A percentile compares a stretch with the other conserved stretches of the same genome.
Conservation (phyloP, 2,888 invertebrate genomes). For the Machimus rusticus region DNA sequence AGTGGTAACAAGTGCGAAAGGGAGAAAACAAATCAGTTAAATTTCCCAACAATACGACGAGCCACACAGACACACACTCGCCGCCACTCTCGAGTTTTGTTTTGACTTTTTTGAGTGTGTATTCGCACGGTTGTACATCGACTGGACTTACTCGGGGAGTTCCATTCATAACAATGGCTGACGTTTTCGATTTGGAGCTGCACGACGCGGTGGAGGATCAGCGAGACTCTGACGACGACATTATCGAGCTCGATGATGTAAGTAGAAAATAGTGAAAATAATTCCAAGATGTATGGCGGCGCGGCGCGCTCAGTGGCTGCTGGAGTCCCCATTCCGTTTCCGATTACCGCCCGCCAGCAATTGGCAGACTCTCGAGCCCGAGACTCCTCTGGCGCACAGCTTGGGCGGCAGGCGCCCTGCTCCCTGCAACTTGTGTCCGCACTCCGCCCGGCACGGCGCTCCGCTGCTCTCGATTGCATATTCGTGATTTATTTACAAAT, state of each 20-base stretch:
- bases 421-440: neutral
- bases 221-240: slow-evolving; percentile 78
- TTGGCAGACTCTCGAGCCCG: neutral
- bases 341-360: neutral
- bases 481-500: slow-evolving; percentile 32
- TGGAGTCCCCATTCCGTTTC: neutral
- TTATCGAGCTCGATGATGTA: slow-evolving; percentile 88
- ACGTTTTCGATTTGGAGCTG: slow-evolving; percentile 93
- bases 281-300: neutral
- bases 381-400: neutral
- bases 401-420: neutral
- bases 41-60: neutral
- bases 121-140: slow-evolving; percentile 25
- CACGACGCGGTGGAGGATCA: slow-evolving; percentile 78
- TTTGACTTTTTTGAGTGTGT: slow-evolving; percentile 33
- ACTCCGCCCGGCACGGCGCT: neutral
- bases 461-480: neutral
- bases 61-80: neutral
- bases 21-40: neutral
- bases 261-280: slow-evolving; percentile 53
- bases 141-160: neutral
- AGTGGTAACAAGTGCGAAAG: slow-evolving; percentile 5
- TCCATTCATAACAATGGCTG: slow-evolving; percentile 70
- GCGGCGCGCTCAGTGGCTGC: neutral
- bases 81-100: neutral